Percentiles rank a stretch among this genome's conserved stretches.
phyloP scores from a whole-genome alignment of 1,140 invertebrate genomes.

The Leptinotarsa undecemlineata region DNA sequence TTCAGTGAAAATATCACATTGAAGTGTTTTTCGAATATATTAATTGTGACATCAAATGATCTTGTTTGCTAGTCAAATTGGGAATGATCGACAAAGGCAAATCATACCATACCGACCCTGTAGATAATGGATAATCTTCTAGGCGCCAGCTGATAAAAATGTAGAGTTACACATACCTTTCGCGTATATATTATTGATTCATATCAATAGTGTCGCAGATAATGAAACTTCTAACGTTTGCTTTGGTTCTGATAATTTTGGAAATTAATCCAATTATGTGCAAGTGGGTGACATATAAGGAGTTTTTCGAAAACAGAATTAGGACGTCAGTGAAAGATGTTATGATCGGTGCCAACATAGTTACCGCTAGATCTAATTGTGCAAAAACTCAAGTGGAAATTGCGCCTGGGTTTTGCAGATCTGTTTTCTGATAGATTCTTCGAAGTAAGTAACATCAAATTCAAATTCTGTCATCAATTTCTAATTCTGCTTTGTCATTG shows the following conservation, averaged over 20 bases:
- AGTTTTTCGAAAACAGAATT: neutral
- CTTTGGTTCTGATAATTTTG: neutral
- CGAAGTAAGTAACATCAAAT: too few species aligned
- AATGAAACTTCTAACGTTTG: neutral
- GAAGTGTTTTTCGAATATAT: too few species aligned
- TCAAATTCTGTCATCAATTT: too few species aligned
- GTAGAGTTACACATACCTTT: neutral
- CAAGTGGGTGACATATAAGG: neutral
- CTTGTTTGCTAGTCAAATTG: too few species aligned
- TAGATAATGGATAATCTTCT: neutral
- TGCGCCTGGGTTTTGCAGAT: neutral
- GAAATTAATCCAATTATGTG: neutral
- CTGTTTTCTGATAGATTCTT: neutral
- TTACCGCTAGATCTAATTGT: neutral
- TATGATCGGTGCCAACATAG: neutral
- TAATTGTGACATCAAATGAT: too few species aligned
- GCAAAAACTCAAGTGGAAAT: neutral
- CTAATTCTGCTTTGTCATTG: too few species aligned
- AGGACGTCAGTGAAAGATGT: neutral
- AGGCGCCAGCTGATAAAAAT: constrained; percentile 1
- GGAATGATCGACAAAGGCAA: too few species aligned
- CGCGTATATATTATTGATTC: neutral
- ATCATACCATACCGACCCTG: neutral
- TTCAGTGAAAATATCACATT: too few species aligned
- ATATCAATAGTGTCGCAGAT: neutral